Evolutionary conservation across 2,113 vertebrate species (phyloP).

Genomic region (Barbus barbus): DNA sequence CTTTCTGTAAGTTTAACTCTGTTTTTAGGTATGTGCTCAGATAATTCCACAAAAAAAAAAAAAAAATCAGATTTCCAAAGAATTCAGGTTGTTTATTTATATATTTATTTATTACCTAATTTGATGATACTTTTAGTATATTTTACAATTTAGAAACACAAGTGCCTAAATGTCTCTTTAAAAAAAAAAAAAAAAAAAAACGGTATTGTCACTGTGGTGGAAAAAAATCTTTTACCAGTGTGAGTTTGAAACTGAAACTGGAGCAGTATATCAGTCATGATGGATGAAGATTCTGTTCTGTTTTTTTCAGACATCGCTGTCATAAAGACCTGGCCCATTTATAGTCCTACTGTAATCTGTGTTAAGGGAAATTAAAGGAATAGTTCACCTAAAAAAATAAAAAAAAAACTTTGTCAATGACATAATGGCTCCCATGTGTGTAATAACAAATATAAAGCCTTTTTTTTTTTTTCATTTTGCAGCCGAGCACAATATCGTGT

Average conservation of each 20-base stretch:
- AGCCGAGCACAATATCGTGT: too few relatives aligned
- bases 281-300: too few relatives aligned
- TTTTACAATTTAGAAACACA: too few relatives aligned
- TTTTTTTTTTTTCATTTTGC: too few relatives aligned
- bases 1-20: not conserved
- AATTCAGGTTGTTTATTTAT: not conserved
- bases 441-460: too few relatives aligned
- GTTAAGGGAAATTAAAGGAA: not conserved
- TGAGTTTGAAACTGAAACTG: not conserved
- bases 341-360: not conserved
- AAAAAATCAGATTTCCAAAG: not conserved
- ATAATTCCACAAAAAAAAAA: not conserved
- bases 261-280: not conserved
- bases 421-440: too few relatives aligned
- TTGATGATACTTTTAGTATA: not conserved
- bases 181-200: not conserved
- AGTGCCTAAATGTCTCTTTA: not conserved
- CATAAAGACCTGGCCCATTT: conserved; percentile 1
- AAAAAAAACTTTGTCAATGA: too few relatives aligned
- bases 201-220: not conserved
- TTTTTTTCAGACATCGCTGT: not conserved
- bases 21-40: not conserved
- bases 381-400: not conserved
- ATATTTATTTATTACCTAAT: not conserved
- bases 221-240: not conserved